Evolutionary conservation across 2,113 vertebrate genomes (phyloP).

Genomic region (Tympanuchus pallidicinctus): DNA sequence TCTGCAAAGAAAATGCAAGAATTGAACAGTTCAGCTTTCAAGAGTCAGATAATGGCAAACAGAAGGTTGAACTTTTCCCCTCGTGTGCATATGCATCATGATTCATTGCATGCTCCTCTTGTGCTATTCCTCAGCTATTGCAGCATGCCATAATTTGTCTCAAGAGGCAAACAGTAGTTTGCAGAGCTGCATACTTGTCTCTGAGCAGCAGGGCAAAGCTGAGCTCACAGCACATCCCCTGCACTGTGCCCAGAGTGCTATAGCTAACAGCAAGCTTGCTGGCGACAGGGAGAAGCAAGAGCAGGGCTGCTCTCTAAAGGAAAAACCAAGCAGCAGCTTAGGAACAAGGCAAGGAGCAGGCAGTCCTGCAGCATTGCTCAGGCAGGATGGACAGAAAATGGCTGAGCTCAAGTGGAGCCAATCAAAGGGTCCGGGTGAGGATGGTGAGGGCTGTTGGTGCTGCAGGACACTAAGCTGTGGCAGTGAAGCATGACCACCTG

Average conservation of each 20-base stretch:
- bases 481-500: not conserved
- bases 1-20: constrained; percentile 40
- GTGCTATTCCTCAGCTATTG: constrained; percentile 66
- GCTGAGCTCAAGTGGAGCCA: not conserved
- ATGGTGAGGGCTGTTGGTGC: not conserved
- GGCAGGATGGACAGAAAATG: not conserved
- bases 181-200: constrained; percentile 62
- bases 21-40: constrained; percentile 64
- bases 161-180: constrained; percentile 72
- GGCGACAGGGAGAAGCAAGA: not conserved
- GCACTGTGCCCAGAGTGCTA: not conserved
- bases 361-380: fast-evolving
- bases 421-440: not conserved
- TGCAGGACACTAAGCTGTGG: not conserved
- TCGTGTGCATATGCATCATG: constrained; percentile 67
- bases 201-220: not conserved
- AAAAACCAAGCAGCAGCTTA: not conserved
- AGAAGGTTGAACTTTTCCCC: constrained; percentile 77
- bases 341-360: not conserved
- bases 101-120: constrained; percentile 69
- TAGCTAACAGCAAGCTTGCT: not conserved
- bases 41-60: constrained; percentile 73
- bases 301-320: constrained; percentile 31
- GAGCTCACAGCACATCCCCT: constrained; percentile 38
- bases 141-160: constrained; percentile 60